Conservation (phyloP, 2,797 vertebrate species). For the Valencia hispanica region DNA sequence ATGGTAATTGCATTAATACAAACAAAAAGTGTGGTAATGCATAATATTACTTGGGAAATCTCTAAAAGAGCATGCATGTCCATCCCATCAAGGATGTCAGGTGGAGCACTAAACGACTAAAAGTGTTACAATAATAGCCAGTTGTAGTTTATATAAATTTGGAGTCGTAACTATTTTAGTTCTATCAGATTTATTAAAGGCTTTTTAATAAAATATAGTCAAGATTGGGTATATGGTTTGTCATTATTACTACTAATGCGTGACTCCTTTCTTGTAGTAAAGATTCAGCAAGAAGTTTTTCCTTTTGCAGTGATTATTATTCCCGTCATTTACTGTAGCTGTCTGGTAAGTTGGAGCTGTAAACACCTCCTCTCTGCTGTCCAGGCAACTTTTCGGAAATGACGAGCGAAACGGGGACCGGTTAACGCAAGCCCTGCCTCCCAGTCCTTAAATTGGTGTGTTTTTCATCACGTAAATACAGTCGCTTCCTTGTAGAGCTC, state of each 20-base stretch:
- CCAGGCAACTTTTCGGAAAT: slow-evolving; percentile 50
- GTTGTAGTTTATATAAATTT: neutral
- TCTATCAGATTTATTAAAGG: neutral
- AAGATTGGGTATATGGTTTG: neutral
- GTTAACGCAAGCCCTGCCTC: slow-evolving; percentile 28
- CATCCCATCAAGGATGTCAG: neutral
- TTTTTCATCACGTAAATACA: slow-evolving; percentile 15
- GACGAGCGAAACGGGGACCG: slow-evolving; percentile 44
- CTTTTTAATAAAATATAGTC: neutral
- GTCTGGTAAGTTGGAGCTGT: neutral
- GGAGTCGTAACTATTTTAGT: neutral
- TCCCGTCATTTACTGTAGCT: neutral
- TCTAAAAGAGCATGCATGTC: too few relatives aligned
- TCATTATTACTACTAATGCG: neutral
- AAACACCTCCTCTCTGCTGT: neutral
- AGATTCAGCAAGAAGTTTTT: neutral
- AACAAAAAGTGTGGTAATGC: neutral
- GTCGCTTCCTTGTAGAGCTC: slow-evolving; percentile 41
- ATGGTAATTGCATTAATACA: neutral
- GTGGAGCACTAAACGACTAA: neutral
- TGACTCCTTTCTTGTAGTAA: neutral
- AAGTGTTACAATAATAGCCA: neutral
- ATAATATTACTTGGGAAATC: neutral
- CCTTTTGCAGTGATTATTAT: neutral
- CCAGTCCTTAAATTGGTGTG: neutral